A percentile compares a stretch with the other conserved stretches of the same genome.
These are phyloP conservation scores for Ctenodactylus gundi DNA, from an alignment of 2,113 vertebrate genomes.

Conservation along the genomic window DNA sequence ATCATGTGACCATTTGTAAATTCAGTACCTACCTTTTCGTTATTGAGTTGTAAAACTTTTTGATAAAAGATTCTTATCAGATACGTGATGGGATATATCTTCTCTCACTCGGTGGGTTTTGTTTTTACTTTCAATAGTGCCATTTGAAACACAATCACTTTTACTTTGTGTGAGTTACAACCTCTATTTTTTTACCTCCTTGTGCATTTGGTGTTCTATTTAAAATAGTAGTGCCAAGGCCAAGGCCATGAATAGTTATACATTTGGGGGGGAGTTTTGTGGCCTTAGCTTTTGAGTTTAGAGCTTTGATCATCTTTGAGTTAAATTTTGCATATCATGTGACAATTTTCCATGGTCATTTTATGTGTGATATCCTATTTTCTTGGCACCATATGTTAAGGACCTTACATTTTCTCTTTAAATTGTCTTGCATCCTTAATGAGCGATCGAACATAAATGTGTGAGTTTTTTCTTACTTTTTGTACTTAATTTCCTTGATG, in stretches of 20 bases:
- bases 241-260: background rate
- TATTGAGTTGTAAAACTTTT: background rate
- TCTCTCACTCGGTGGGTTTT: background rate
- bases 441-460: background rate
- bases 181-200: background rate
- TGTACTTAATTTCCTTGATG: background rate
- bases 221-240: background rate
- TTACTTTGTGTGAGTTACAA: background rate
- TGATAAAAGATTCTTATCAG: background rate
- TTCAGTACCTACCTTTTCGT: background rate
- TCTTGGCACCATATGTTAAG: background rate
- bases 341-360: background rate
- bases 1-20: background rate
- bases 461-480: conserved; percentile 3
- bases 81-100: background rate
- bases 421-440: background rate
- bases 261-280: background rate
- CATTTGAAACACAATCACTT: background rate
- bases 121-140: background rate
- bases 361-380: background rate
- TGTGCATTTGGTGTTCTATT: background rate
- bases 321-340: background rate
- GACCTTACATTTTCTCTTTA: background rate
- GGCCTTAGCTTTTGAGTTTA: background rate
- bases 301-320: background rate